phyloP scores from a whole-genome alignment of 2,797 vertebrate species.

The Catharus ustulatus region DNA sequence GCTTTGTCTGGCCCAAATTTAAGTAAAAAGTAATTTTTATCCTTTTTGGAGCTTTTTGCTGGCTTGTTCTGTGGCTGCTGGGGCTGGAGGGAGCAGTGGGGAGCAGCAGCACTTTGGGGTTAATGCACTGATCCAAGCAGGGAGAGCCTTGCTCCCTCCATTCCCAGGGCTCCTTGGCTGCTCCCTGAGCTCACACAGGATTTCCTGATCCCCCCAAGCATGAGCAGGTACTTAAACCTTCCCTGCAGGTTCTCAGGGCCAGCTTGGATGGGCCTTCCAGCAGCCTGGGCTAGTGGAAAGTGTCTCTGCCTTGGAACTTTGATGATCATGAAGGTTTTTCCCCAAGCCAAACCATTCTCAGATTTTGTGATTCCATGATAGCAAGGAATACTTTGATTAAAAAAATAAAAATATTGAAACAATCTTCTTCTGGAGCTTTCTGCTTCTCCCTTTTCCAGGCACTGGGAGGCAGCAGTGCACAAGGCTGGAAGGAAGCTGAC shows the following conservation, averaged over 20 bases:
- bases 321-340: not conserved
- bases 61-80: not conserved
- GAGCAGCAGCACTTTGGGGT: not conserved
- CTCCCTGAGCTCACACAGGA: not conserved
- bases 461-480: constrained; percentile 47
- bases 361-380: not conserved
- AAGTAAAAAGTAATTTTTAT: not conserved
- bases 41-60: not conserved
- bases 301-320: rapidly evolving
- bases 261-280: not conserved
- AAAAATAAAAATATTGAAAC: too few species aligned
- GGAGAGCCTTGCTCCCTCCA: not conserved
- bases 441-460: not conserved
- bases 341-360: not conserved
- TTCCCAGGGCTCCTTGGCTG: not conserved
- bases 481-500: not conserved
- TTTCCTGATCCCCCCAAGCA: not conserved
- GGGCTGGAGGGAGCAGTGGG: not conserved
- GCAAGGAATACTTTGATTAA: not conserved
- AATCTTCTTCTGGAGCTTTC: not conserved
- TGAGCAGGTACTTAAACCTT: rapidly evolving
- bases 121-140: rapidly evolving
- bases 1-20: not conserved
- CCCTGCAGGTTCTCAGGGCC: not conserved
- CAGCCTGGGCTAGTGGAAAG: not conserved